These are phyloP conservation scores for Leptodirus hochenwartii DNA, from an alignment of 2,888 invertebrate species.

Conservation along the genomic window DNA sequence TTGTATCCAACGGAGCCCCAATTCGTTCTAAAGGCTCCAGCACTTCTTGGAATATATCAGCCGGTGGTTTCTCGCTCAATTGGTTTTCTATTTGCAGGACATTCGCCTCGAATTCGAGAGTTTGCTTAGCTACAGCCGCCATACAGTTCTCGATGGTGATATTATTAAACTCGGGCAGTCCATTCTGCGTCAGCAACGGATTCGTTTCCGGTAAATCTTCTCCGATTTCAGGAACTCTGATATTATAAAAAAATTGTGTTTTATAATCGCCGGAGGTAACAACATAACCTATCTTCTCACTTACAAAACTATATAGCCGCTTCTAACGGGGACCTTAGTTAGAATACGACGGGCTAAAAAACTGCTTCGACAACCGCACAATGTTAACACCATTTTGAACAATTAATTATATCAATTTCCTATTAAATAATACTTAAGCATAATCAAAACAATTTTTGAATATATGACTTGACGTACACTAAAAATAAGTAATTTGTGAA, in stretches of 20 bases:
- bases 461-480: too few relatives aligned
- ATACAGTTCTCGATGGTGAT: constrained; percentile 71
- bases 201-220: constrained; percentile 64
- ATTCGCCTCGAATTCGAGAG: constrained; percentile 62
- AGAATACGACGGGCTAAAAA: constrained; percentile 16
- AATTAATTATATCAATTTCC: too few relatives aligned
- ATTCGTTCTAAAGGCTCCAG: constrained; percentile 58
- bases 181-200: constrained; percentile 50
- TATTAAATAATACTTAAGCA: too few relatives aligned
- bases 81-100: constrained; percentile 48
- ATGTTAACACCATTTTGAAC: constrained; percentile 23
- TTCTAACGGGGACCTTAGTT: constrained; percentile 11
- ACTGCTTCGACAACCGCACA: constrained; percentile 22
- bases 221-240: constrained; percentile 64
- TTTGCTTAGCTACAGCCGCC: constrained; percentile 66
- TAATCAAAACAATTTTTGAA: too few relatives aligned
- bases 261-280: too few relatives aligned
- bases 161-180: constrained; percentile 63
- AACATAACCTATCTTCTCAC: too few relatives aligned
- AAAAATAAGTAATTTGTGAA: too few relatives aligned
- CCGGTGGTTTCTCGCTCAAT: constrained; percentile 28
- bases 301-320: constrained; percentile 55
- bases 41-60: constrained; percentile 47
- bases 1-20: constrained; percentile 55
- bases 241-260: too few relatives aligned